Percentiles rank a stretch among this genome's conserved stretches.
These are phyloP conservation scores for Synaphobranchus kaupii DNA, from an alignment of 2,797 vertebrate genomes.

Conservation along the genomic window DNA sequence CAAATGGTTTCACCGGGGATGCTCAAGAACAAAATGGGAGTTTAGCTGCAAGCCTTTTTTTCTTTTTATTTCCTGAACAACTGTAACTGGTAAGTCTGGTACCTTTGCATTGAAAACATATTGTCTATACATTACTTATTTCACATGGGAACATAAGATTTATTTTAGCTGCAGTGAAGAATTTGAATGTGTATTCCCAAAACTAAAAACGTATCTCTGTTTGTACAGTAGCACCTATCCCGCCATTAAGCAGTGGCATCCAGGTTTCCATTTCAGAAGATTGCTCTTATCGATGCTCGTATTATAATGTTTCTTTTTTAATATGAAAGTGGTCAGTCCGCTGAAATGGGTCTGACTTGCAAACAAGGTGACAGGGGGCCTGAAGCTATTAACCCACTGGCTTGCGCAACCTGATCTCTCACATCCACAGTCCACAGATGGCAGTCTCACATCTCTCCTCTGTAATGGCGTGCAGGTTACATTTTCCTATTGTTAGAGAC, in stretches of 20 bases:
- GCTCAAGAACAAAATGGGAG: neutral
- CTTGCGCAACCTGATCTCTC: neutral
- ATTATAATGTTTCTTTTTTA: neutral
- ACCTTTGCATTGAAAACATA: neutral
- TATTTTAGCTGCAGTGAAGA: neutral
- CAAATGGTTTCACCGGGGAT: neutral
- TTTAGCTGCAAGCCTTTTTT: neutral
- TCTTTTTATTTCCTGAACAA: neutral
- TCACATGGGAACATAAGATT: too few species aligned
- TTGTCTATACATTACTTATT: neutral
- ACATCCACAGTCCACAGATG: neutral
- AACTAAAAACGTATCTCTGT: neutral
- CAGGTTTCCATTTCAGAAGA: neutral
- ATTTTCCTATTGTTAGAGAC: neutral
- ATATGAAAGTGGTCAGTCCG: neutral
- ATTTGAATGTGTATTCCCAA: neutral
- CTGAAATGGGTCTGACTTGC: constrained; percentile 1
- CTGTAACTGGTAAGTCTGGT: neutral
- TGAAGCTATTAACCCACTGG: neutral
- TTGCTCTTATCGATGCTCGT: neutral
- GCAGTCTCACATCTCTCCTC: neutral
- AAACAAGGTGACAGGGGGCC: constrained; percentile 29
- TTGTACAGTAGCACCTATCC: neutral
- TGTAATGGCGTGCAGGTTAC: neutral
- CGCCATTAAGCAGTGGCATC: neutral